Percentiles rank a stretch among this genome's conserved stretches.
Evolutionary conservation across 1,140 invertebrate genomes (phyloP).

Genomic region (Lordiphosa stackelbergi): DNA sequence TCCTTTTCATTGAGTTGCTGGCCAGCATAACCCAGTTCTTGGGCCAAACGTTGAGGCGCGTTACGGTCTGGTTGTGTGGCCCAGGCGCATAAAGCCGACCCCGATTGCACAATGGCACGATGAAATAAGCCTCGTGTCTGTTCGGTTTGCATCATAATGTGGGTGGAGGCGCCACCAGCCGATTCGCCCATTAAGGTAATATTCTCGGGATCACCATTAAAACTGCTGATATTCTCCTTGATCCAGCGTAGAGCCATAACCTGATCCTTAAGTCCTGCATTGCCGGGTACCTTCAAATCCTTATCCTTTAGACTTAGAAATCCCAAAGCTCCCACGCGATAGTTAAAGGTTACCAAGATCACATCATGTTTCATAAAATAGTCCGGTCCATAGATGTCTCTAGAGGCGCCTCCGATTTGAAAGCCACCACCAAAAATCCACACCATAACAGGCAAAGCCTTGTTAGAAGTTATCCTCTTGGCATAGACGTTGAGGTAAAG

Average conservation of each 20-base stretch:
- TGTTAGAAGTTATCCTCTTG: constrained; percentile 51
- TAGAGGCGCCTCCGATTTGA: constrained; percentile 77
- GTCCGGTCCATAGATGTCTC: constrained; percentile 79
- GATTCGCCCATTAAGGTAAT: constrained; percentile 75
- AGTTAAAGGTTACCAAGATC: constrained; percentile 84
- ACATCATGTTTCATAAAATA: constrained; percentile 82
- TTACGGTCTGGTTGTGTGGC: constrained; percentile 33
- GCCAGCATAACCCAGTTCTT: constrained; percentile 56
- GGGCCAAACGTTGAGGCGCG: constrained; percentile 42
- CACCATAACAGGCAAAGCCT: constrained; percentile 81
- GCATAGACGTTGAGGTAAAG: constrained; percentile 66
- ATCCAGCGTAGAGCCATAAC: constrained; percentile 76
- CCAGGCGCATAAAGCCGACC: constrained; percentile 77
- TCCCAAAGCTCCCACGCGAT: constrained; percentile 81
- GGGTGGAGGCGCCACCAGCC: constrained; percentile 61
- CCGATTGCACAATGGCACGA: constrained; percentile 80
- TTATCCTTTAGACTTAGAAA: constrained; percentile 73
- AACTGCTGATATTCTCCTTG: constrained; percentile 62
- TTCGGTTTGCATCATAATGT: constrained; percentile 58
- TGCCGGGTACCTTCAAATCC: constrained; percentile 60
- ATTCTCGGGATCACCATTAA: constrained; percentile 71
- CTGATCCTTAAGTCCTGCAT: constrained; percentile 77
- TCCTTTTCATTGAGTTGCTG: constrained; percentile 46
- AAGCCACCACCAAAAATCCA: constrained; percentile 86
- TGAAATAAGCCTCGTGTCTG: constrained; percentile 79